These are phyloP conservation scores for Rhabdornis inornatus DNA, from an alignment of 2,113 vertebrate species.

Conservation along the genomic window DNA sequence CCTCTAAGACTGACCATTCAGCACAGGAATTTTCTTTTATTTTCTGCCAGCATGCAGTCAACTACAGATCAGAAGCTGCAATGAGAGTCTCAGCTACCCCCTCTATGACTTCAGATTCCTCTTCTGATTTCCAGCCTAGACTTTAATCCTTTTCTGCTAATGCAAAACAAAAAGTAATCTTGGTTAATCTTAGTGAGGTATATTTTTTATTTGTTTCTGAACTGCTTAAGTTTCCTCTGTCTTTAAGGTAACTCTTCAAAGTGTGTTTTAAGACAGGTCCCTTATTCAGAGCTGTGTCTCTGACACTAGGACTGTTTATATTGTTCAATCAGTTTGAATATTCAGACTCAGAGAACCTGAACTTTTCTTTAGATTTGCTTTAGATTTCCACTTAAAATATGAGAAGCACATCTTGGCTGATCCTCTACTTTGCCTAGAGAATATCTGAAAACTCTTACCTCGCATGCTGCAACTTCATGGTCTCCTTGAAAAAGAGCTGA, in stretches of 20 bases:
- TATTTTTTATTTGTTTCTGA: neutral
- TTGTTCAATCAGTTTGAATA: neutral
- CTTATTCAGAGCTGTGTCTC: neutral
- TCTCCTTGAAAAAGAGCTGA: neutral
- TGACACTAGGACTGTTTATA: neutral
- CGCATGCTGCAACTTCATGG: neutral
- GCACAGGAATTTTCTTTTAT: neutral
- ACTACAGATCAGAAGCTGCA: neutral
- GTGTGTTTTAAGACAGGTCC: neutral
- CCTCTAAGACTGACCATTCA: neutral
- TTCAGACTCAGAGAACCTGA: neutral
- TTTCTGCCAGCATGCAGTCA: neutral
- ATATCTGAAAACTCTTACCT: neutral
- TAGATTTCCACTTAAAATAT: neutral
- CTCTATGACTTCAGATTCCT: neutral
- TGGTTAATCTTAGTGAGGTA: neutral
- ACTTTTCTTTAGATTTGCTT: neutral
- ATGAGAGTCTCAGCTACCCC: neutral
- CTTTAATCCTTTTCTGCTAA: neutral
- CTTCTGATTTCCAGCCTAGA: neutral
- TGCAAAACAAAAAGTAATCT: neutral
- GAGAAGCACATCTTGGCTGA: neutral
- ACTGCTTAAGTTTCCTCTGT: neutral
- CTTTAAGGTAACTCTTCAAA: neutral
- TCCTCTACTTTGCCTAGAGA: neutral